Evolutionary conservation across 2,888 invertebrate species (phyloP), one percentile per base, ranked within the genome.

Genomic region (Arctia plantaginis): DNA sequence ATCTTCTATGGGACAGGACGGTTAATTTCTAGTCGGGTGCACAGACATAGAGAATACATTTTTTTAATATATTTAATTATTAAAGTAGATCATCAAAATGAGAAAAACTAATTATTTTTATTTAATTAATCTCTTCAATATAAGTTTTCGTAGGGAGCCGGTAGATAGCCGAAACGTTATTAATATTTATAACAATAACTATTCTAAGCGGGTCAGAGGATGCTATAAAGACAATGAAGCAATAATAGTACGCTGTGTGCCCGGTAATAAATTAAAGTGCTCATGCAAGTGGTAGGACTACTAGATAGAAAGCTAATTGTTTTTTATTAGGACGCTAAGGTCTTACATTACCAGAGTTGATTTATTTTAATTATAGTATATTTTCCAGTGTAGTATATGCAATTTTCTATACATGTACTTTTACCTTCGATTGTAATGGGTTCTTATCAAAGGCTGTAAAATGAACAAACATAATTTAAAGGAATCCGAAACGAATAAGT

Each of bases 281-380:
- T 81, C 71, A 41, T 66, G 75, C 78, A 79, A 77, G 67, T 65
- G 75, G 68, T 76, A 67, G 72, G 72, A 35, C 62, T 62, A 74
- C 69, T 75, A 71, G 72, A 73, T n/a, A n/a, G n/a, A n/a, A 77
- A 69, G 20, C 70, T 55, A 73, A 73, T 65, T 6, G 69, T 81
- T 83, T 76, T 80, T 75, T 64, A 75, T 55, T 69, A 69, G n/a
- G 23, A 41, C 69, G 33, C 66, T 73, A 74, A 67, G 69, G 69
- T 70, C 62, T 66, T 51, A 64, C 77, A 74, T 74, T 75, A 81
- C 72, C 72, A 78, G 79, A 79, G 30, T 30, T 65, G 27, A 78
- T 81, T 79, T 79, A 77, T 76, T 74, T 75, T 78, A 62, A 78
- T 75, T 75, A 76, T 73, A 77, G 76, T 81, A 64, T 65, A n/a